phyloP scores from a whole-genome alignment of 2,888 invertebrate genomes.

The Andricus curvator region DNA sequence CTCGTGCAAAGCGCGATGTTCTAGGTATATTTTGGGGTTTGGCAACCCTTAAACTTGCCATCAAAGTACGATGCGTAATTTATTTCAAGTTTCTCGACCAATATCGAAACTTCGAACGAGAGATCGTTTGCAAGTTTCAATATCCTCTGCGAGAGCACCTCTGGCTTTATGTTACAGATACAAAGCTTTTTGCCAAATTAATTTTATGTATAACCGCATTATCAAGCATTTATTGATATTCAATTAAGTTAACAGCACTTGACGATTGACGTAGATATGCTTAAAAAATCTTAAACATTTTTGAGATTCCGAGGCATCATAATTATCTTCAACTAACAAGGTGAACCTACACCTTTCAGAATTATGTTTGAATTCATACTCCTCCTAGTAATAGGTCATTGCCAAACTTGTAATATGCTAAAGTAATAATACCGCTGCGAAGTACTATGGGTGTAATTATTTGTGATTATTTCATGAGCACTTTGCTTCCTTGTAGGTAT shows the following conservation, averaged over 20 bases:
- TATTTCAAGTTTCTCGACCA: constrained; percentile 27
- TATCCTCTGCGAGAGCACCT: background rate
- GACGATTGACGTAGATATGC: background rate
- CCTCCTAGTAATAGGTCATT: too few species aligned
- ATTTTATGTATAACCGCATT: background rate
- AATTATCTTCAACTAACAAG: too few species aligned
- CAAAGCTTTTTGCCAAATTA: background rate
- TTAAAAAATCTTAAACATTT: background rate
- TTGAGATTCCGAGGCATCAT: too few species aligned
- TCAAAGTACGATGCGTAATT: constrained; percentile 24
- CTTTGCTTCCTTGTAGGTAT: too few species aligned
- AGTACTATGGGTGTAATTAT: too few species aligned
- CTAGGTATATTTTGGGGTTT: constrained; percentile 24
- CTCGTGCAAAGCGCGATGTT: constrained; percentile 45
- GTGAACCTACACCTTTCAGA: too few species aligned
- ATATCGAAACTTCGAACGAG: background rate
- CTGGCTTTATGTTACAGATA: background rate
- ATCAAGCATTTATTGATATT: background rate
- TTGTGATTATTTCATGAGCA: too few species aligned
- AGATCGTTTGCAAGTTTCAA: constrained; percentile 3
- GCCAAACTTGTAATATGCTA: too few species aligned
- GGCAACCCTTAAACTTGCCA: constrained; percentile 31
- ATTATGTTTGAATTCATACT: too few species aligned
- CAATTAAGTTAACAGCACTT: background rate
- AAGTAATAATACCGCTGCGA: too few species aligned